phyloP scores from a whole-genome alignment of 92 coral and sea anemone species.

The Epizoanthus scotinus region DNA sequence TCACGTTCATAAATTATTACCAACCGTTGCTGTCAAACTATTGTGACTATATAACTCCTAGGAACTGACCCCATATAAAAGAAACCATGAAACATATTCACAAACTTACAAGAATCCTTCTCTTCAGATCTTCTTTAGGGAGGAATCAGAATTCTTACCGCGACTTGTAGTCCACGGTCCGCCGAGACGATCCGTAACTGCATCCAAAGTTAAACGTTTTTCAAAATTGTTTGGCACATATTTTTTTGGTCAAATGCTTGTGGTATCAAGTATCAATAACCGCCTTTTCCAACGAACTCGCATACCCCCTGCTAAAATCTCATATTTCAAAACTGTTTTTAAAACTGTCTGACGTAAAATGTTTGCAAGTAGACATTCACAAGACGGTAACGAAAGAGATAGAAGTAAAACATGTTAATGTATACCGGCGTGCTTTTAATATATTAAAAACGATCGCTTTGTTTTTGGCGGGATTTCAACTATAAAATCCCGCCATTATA shows the following conservation, averaged over 20 bases:
- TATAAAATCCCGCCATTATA: background rate
- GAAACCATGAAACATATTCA: too few relatives aligned
- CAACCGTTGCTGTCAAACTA: too few relatives aligned
- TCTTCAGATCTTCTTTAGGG: background rate
- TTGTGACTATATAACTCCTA: too few relatives aligned
- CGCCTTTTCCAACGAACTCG: background rate
- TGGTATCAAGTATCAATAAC: conserved; percentile 25
- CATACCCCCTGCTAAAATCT: background rate
- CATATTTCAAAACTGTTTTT: background rate
- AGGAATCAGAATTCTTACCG: background rate
- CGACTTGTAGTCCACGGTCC: background rate
- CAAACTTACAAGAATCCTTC: background rate
- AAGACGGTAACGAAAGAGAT: background rate
- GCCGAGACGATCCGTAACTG: background rate
- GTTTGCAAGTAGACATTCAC: too few relatives aligned
- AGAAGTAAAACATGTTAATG: conserved; percentile 11
- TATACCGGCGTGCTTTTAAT: conserved; percentile 13
- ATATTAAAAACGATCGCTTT: background rate
- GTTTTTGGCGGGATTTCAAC: background rate
- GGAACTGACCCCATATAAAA: too few relatives aligned
- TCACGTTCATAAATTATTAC: too few relatives aligned
- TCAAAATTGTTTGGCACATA: background rate
- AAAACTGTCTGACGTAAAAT: too few relatives aligned
- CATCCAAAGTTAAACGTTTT: background rate
- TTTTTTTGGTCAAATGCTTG: conserved; percentile 10